Evolutionary conservation across 2,797 vertebrate species (phyloP).

Genomic region (Buphagus erythrorhynchus): DNA sequence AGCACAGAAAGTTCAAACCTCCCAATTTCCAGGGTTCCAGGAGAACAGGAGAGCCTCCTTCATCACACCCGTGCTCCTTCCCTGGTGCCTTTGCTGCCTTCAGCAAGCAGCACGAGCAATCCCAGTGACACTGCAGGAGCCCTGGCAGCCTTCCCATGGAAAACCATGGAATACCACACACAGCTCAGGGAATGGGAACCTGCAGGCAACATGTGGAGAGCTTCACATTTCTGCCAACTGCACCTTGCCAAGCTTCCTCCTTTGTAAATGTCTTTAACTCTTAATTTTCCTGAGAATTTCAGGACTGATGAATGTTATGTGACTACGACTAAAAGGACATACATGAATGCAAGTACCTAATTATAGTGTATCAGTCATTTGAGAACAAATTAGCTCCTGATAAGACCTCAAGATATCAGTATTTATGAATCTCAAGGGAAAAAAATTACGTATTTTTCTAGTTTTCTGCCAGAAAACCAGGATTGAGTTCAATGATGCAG

Average conservation of each 20-base stretch:
- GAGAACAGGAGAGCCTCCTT: not conserved
- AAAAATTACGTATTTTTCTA: not conserved
- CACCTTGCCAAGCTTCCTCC: not conserved
- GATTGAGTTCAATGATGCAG: not conserved
- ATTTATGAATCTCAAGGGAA: not conserved
- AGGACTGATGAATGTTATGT: accelerated
- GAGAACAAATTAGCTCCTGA: not conserved
- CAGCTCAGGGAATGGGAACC: not conserved
- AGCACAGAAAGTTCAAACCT: too few relatives aligned
- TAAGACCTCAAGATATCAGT: not conserved
- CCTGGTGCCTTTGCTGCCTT: not conserved
- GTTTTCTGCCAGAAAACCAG: not conserved
- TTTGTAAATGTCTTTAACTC: not conserved
- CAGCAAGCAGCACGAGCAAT: not conserved
- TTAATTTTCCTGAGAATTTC: not conserved
- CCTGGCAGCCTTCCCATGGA: accelerated
- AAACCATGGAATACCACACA: not conserved
- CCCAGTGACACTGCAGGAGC: accelerated
- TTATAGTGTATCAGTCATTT: not conserved
- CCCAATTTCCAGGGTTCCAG: too few relatives aligned
- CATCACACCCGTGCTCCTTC: not conserved
- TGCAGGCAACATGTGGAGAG: not conserved
- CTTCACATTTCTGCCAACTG: not conserved
- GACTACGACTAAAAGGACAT: not conserved
- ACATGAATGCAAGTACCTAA: not conserved